These are phyloP conservation scores for Melieria omissa DNA, from an alignment of 2,888 invertebrate species.

Conservation along the genomic window DNA sequence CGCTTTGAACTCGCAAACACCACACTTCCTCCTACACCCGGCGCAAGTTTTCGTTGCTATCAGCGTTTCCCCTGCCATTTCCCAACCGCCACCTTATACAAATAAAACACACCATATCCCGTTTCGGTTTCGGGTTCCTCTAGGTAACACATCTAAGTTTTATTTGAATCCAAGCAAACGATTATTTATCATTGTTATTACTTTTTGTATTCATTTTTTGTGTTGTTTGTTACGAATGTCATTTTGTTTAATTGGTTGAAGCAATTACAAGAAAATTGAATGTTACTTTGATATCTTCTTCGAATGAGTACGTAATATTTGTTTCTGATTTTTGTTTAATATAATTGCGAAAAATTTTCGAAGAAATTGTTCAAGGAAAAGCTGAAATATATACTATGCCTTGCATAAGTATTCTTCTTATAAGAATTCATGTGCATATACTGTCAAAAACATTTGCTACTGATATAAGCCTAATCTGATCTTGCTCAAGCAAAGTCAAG, in stretches of 20 bases:
- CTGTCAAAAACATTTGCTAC: neutral
- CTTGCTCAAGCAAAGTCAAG: no score
- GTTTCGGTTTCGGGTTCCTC: conserved; percentile 50
- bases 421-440: conserved; percentile 13
- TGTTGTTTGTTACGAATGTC: conserved; percentile 19
- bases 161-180: conserved; percentile 63
- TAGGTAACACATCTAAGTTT: conserved; percentile 64
- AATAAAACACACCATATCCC: no score
- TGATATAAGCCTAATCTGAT: no score
- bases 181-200: conserved; percentile 39
- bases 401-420: conserved; percentile 14
- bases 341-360: no score
- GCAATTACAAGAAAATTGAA: conserved; percentile 47
- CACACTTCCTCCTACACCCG: no score
- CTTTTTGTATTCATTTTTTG: no score
- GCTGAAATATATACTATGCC: conserved; percentile 17
- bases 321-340: conserved; percentile 21
- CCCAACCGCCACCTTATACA: no score
- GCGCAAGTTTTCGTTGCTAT: conserved; percentile 5
- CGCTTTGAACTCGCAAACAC: no score
- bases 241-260: conserved; percentile 26
- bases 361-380: conserved; percentile 4
- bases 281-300: conserved; percentile 38
- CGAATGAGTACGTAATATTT: conserved; percentile 29
- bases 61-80: conserved; percentile 24